These are phyloP conservation scores for Opisthocomus hoazin DNA, from an alignment of 2,113 vertebrate species.

Conservation along the genomic window DNA sequence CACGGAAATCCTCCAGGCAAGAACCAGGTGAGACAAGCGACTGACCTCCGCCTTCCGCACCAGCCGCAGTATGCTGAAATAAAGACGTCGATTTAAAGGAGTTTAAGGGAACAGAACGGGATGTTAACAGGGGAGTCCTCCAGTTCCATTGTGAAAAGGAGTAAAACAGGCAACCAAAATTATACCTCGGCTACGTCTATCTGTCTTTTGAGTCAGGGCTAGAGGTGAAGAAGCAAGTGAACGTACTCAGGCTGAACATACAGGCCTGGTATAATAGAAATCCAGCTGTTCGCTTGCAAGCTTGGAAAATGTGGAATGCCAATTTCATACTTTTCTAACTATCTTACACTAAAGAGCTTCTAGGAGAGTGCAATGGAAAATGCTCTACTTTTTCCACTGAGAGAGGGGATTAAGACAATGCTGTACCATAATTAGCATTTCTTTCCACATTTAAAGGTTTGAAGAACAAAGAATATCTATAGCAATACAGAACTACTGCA, in stretches of 20 bases:
- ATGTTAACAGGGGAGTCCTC: not conserved
- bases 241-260: not conserved
- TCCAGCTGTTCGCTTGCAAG: not conserved
- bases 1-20: constrained; percentile 92
- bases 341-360: not conserved
- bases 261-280: not conserved
- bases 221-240: not conserved
- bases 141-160: not conserved
- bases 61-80: constrained; percentile 88
- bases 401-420: not conserved
- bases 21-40: constrained; percentile 93
- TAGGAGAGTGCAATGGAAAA: not conserved
- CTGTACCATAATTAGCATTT: not conserved
- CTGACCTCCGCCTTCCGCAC: constrained; percentile 90
- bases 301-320: not conserved
- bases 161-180: not conserved
- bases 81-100: not conserved
- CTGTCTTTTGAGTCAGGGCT: not conserved
- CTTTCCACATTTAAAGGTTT: not conserved
- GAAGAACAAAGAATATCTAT: not conserved
- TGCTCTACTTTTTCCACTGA: not conserved
- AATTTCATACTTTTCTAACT: not conserved
- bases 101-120: not conserved
- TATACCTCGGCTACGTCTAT: too few relatives aligned
- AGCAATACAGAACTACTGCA: not conserved